Percentiles rank a stretch among this genome's conserved stretches.
These are phyloP conservation scores for Mus spicilegus DNA, from an alignment of 2,113 vertebrate genomes.

Conservation along the genomic window DNA sequence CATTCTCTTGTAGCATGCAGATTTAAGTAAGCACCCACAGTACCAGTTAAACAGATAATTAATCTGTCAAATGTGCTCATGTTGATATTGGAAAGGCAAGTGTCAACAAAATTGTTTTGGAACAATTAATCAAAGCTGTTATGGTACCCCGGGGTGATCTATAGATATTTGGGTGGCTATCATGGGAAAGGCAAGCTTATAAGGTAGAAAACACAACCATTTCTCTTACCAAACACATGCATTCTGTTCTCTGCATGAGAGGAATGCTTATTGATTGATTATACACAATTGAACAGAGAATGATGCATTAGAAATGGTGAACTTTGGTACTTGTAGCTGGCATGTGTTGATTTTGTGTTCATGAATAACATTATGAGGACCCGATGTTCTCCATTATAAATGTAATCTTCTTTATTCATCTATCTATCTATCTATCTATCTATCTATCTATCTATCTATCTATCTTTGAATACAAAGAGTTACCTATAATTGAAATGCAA, in stretches of 20 bases:
- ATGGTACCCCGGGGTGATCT: neutral
- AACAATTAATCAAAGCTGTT: conserved; percentile 39
- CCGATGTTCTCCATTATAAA: conserved; percentile 5
- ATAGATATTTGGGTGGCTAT: neutral
- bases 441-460: too few species aligned
- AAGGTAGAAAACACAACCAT: conserved; percentile 8
- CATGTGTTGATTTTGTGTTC: conserved; percentile 33
- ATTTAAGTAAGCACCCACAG: neutral
- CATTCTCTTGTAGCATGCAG: neutral
- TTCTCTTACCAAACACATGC: conserved; percentile 29
- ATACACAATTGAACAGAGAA: conserved; percentile 7
- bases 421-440: neutral
- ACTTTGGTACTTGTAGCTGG: neutral
- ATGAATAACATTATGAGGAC: neutral
- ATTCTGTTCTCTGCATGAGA: conserved; percentile 4
- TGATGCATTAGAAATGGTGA: conserved; percentile 7
- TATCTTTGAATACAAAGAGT: neutral
- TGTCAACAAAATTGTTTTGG: conserved; percentile 21
- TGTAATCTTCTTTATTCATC: neutral
- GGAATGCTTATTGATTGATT: conserved; percentile 15
- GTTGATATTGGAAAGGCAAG: conserved; percentile 25
- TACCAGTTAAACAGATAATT: conserved; percentile 14
- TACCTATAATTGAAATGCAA: neutral
- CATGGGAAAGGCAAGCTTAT: neutral
- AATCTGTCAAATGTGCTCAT: conserved; percentile 43